phyloP scores from a whole-genome alignment of 2,113 vertebrate genomes.

The Candoia aspera region DNA sequence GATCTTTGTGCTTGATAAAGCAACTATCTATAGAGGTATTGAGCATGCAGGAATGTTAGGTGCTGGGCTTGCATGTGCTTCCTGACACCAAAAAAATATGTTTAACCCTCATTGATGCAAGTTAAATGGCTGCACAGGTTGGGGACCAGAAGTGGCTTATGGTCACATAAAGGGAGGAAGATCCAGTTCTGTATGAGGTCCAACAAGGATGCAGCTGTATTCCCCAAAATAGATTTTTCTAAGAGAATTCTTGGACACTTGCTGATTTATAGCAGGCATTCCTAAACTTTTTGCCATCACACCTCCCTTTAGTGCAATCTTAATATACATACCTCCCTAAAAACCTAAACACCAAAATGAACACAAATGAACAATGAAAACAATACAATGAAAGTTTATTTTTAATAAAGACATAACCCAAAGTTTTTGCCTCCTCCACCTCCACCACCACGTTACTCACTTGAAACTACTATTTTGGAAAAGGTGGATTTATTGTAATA shows the following conservation, averaged over 20 bases:
- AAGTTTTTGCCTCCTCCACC: not conserved
- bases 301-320: not conserved
- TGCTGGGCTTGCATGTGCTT: not conserved
- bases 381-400: not conserved
- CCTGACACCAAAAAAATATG: not conserved
- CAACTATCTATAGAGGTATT: not conserved
- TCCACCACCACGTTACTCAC: not conserved
- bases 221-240: not conserved
- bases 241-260: not conserved
- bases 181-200: not conserved
- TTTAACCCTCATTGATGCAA: not conserved
- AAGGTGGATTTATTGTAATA: not conserved
- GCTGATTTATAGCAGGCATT: not conserved
- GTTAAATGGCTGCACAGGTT: not conserved
- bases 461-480: not conserved
- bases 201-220: no score
- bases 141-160: not conserved
- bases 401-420: not conserved
- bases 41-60: not conserved
- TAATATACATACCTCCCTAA: not conserved
- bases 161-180: not conserved
- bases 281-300: not conserved
- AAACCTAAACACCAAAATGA: not conserved
- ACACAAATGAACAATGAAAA: not conserved
- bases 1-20: not conserved